Base-by-base conservation (phyloP, 2,797 vertebrate genomes). In the Sandelia bainsii region DNA sequence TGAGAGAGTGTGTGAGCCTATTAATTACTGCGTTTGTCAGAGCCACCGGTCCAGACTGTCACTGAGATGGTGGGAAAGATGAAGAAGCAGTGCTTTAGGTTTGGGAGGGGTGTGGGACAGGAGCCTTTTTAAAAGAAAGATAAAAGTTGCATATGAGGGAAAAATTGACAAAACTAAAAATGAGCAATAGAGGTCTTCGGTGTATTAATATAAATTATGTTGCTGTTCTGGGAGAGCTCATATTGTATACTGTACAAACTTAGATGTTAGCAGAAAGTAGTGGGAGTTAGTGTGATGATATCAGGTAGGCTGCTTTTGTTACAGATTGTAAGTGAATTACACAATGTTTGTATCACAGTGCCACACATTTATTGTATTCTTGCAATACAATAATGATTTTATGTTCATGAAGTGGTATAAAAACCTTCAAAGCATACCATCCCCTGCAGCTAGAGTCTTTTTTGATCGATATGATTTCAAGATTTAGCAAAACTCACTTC, bases 11-110 rank as follows among this genome's bases (percentile, higher is more conserved):
- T 68, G 78, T 48, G 27, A 64, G 84, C 88, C 87, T 89, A 90
- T 94, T 94, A 93, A 93, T 93, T 93, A 92, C 82, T 14, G 70
- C 75, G 79, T 91, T 91, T 84, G 84, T 87, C 82, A 89, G 73
- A 82, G 81, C 83, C 77, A 83, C 77, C 63, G 42, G 72, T 86
- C 75, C 64, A 83, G 53, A 71, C 81, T 89, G 90, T 88, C 89
- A 91, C 76, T 25, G 83, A 81, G 83, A 77, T 79, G 58, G 32
- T 71, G 63, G 68, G 51, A 70, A 50, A 72, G 72, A 83, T 73
- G 71, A 82, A 54, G 64, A 62, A 57, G 51, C 42, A 56, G 61
- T 7, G 69, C 71, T 75, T 8, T n/a, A 76, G 69, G 76, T 71
- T 71, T 0, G 22, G 44, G 22, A 62, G 45, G 51, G 20, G 51